These are phyloP conservation scores for Pyrgilauda ruficollis DNA, from an alignment of 2,113 vertebrate genomes.

Conservation along the genomic window DNA sequence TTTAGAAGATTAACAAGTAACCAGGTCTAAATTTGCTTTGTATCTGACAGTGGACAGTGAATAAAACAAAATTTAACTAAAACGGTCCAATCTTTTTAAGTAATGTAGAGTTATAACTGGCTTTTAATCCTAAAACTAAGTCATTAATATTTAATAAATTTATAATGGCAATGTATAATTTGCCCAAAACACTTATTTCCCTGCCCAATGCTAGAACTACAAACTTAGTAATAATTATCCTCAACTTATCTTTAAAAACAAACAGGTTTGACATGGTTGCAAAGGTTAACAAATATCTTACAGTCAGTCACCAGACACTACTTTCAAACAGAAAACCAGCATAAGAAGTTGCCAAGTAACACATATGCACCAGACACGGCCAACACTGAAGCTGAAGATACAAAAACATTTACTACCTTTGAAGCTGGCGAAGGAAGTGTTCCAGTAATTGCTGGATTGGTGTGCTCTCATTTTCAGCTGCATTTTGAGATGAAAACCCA, in stretches of 20 bases:
- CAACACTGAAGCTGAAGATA: not conserved
- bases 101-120: not conserved
- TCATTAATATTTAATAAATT: not conserved
- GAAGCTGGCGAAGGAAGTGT: conserved; percentile 93
- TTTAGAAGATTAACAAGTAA: not conserved
- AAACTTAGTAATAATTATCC: not conserved
- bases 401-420: conserved; percentile 75
- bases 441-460: conserved; percentile 93
- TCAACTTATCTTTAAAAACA: not conserved
- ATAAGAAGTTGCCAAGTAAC: not conserved
- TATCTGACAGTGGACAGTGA: not conserved
- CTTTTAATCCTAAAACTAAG: not conserved
- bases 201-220: not conserved
- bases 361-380: not conserved
- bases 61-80: not conserved
- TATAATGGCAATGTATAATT: not conserved
- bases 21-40: not conserved
- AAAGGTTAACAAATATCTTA: not conserved
- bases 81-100: not conserved
- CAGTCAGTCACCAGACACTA: not conserved
- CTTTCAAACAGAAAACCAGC: not conserved
- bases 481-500: conserved; percentile 2
- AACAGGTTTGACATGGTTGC: not conserved
- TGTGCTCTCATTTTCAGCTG: conserved; percentile 88
- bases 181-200: not conserved